A percentile compares a stretch with the other conserved stretches of the same genome.
Evolutionary conservation across 1,140 invertebrate genomes (phyloP).

Genomic region (Eriosoma lanigerum): DNA sequence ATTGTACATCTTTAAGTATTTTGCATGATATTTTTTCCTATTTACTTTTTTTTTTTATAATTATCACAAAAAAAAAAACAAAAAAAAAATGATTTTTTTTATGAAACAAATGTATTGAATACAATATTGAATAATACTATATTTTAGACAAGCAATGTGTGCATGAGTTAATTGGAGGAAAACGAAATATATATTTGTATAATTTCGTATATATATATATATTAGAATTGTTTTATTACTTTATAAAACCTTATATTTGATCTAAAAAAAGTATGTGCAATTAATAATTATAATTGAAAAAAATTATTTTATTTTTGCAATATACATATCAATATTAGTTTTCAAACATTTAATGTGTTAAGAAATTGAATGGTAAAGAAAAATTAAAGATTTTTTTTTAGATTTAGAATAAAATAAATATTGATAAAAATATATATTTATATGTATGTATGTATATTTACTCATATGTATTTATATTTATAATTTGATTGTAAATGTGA

Average conservation of each 20-base stretch:
- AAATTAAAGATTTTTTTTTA: constrained; percentile 6
- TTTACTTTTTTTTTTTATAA: constrained; percentile 37
- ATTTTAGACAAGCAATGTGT: constrained; percentile 51
- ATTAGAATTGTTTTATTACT: constrained; percentile 45
- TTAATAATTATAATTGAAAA: neutral
- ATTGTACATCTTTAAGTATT: constrained; percentile 43
- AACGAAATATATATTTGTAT: constrained; percentile 49
- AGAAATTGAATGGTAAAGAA: neutral
- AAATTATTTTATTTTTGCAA: neutral
- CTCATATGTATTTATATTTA: constrained; percentile 45
- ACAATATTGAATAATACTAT: constrained; percentile 47
- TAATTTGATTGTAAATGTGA: constrained; percentile 20
- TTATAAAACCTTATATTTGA: constrained; percentile 4
- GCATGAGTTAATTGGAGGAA: constrained; percentile 39
- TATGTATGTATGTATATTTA: constrained; percentile 1
- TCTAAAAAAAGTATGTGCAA: constrained; percentile 7
- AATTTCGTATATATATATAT: constrained; percentile 24
- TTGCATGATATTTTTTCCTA: constrained; percentile 46
- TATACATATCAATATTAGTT: constrained; percentile 34
- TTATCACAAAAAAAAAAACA: constrained; percentile 37
- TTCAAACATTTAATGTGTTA: neutral
- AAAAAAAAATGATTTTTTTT: constrained; percentile 37
- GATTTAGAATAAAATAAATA: constrained; percentile 11
- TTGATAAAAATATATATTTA: neutral
- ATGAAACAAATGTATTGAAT: constrained; percentile 42